These are phyloP conservation scores for Andrena bicolor DNA, from an alignment of 2,888 invertebrate species.

Conservation along the genomic window DNA sequence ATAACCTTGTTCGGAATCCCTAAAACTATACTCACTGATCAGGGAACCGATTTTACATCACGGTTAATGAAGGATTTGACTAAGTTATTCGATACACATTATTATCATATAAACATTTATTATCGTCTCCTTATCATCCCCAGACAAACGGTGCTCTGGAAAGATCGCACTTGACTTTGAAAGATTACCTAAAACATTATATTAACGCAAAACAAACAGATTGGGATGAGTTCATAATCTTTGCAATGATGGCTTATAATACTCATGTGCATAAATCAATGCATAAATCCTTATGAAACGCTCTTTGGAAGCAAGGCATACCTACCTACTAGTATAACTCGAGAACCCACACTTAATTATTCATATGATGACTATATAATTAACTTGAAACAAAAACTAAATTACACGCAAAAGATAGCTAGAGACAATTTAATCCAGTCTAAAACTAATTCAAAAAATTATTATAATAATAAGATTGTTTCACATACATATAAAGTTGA, in stretches of 20 bases:
- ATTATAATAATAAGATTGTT: conserved; percentile 32
- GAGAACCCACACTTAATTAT: conserved; percentile 7
- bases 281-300: conserved; percentile 11
- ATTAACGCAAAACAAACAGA: conserved; percentile 5
- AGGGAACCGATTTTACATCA: conserved; percentile 25
- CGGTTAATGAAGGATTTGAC: conserved; percentile 13
- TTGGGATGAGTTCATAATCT: conserved; percentile 12
- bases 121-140: conserved; percentile 27
- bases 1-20: conserved; percentile 33
- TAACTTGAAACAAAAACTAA: conserved; percentile 35
- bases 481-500: background rate
- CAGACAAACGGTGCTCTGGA: too few relatives aligned
- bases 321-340: conserved; percentile 14
- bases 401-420: conserved; percentile 20
- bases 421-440: conserved; percentile 21
- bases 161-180: too few relatives aligned
- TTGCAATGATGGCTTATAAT: conserved; percentile 27
- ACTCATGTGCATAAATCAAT: background rate
- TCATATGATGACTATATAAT: conserved; percentile 16
- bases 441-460: conserved; percentile 18
- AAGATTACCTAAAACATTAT: conserved; percentile 16
- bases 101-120: conserved; percentile 18
- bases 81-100: background rate
- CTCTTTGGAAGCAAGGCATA: conserved; percentile 4
- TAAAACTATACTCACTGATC: conserved; percentile 25